Conservation (phyloP, 2,797 vertebrate species). For the Syndactyla subalaris region DNA sequence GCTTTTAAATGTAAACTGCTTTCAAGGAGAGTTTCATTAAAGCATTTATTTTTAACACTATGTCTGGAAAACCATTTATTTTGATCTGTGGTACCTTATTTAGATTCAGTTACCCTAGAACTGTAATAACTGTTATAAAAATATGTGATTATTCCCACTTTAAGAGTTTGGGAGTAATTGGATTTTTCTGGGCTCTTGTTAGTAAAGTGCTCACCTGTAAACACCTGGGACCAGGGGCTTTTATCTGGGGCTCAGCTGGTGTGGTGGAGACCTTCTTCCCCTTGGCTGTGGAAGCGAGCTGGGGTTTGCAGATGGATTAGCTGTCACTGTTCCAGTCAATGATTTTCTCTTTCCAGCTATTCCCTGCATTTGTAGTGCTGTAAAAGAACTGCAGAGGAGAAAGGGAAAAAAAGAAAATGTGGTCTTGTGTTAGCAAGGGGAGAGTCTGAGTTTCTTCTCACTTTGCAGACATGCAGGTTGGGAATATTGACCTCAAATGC, state of each 20-base stretch:
- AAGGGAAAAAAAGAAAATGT: not conserved
- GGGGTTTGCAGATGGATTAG: not conserved
- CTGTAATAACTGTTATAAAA: not conserved
- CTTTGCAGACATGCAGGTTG: not conserved
- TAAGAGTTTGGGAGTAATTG: conserved; percentile 4
- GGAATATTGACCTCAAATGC: not conserved
- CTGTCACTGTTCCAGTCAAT: not conserved
- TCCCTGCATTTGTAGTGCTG: not conserved
- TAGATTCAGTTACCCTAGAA: conserved; percentile 36
- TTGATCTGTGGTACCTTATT: conserved; percentile 29
- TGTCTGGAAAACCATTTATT: conserved; percentile 21
- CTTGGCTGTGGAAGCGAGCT: not conserved
- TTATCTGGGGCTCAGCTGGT: not conserved
- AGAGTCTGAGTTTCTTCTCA: not conserved
- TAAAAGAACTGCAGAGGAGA: not conserved
- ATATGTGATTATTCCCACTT: not conserved
- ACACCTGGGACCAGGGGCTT: not conserved
- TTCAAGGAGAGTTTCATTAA: conserved; percentile 26
- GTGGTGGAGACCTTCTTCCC: not conserved
- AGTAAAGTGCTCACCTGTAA: not conserved
- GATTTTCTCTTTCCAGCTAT: not conserved
- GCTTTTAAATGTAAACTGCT: not conserved
- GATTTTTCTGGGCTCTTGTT: not conserved
- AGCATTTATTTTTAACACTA: not conserved
- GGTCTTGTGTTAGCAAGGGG: not conserved